Evolutionary conservation across 2,113 vertebrate species (phyloP), one percentile per base, ranked within the genome.

Genomic region (Rhegmatorhina hoffmannsi): DNA sequence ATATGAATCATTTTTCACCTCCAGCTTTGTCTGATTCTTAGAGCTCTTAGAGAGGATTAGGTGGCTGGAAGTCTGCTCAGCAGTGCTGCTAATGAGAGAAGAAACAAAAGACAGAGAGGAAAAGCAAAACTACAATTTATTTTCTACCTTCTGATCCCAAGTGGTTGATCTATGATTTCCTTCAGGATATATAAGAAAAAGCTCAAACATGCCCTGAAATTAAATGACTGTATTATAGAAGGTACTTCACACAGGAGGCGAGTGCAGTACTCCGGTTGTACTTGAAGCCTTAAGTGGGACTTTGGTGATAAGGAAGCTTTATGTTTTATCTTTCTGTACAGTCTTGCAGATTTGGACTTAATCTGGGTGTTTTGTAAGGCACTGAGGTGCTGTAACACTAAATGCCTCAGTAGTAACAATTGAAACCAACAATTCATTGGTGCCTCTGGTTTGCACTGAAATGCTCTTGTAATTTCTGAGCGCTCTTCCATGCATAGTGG

Each of bases 291-390:
- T 82, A 72, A 89, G 56, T 53, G 64, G 64, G 76, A 70, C 75
- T 91, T 88, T 8, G 12, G 67, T 64, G 92, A 56, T 81, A 86
- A 95, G 38, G 52, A 87, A 50, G 59, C 31, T 92, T 95, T 90
- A 53, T 84, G 36, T 66, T 92, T 95, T 93, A 84, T 94, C 92
- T 96, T 72, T 46, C 69, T 66, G 66, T 33, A 79, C 76, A 92
- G 68, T 56, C 53, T 53, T 69, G 56, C 28, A 89, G 73, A 78
- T 94, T 90, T 77, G 34, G 50, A 25, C 43, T 88, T 92, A 86
- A 94, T 95, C 90, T 26, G 7, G 26, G 28, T 60, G 43, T 63
- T 40, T 36, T 50, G 36, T n/a, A 33, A 75, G 62, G 52, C 90
- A 84, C 75, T 72, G 73, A 90, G 88, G 69, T 90, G 16, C 28